Conservation (phyloP, 2,113 vertebrate genomes). For the Suncus etruscus region DNA sequence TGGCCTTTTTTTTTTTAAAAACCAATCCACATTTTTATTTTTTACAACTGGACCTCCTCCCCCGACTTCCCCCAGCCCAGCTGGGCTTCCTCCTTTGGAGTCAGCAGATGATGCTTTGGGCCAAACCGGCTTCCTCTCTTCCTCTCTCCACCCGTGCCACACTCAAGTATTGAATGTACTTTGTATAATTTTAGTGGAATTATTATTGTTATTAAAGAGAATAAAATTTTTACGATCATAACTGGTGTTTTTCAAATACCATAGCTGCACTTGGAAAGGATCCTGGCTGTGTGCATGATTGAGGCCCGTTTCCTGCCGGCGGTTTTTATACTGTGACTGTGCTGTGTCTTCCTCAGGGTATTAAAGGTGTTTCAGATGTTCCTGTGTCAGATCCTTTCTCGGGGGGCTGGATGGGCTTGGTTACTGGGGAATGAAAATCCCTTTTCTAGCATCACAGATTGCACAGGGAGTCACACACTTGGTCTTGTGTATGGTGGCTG, state of each 20-base stretch:
- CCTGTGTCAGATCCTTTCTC: conserved; percentile 50
- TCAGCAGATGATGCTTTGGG: conserved; percentile 71
- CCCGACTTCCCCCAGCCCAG: conserved; percentile 71
- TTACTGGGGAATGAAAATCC: not conserved
- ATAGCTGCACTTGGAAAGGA: conserved; percentile 76
- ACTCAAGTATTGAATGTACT: conserved; percentile 93
- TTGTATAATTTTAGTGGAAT: conserved; percentile 92
- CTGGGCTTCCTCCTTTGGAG: conserved; percentile 80
- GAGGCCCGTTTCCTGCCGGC: conserved; percentile 82
- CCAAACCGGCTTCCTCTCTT: conserved; percentile 63
- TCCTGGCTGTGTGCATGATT: conserved; percentile 69
- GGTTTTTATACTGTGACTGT: conserved; percentile 88
- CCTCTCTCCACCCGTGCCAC: conserved; percentile 36
- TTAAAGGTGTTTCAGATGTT: conserved; percentile 84
- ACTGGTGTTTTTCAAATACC: conserved; percentile 82
- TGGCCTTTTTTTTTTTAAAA: conserved; percentile 74
- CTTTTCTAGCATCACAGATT: not conserved
- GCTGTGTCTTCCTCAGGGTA: conserved; percentile 37
- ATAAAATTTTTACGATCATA: conserved; percentile 86
- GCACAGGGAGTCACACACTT: too few relatives aligned
- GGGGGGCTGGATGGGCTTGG: not conserved
- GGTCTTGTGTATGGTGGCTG: too few relatives aligned
- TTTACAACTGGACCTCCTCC: conserved; percentile 78
- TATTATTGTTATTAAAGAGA: conserved; percentile 79
- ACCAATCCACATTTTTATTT: conserved; percentile 82